Evolutionary conservation across 2,797 vertebrate genomes (phyloP).

Genomic region (Cynodonichthys magdalenae): DNA sequence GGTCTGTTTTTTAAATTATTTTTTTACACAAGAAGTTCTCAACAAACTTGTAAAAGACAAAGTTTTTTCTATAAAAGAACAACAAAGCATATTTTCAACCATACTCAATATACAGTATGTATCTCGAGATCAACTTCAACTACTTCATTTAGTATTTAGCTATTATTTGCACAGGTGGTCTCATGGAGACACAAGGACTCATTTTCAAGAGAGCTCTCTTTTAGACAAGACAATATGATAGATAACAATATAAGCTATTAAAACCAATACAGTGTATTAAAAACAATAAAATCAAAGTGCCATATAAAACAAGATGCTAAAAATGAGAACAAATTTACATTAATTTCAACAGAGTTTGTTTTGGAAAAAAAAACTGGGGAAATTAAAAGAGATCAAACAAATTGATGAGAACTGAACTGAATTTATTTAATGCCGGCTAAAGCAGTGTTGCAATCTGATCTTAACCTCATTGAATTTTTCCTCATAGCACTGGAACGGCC

Average conservation of each 20-base stretch:
- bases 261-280: too few relatives aligned
- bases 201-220: too few relatives aligned
- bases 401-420: slow-evolving; percentile 30
- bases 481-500: slow-evolving; percentile 45
- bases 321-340: background rate
- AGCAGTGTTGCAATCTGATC: slow-evolving; percentile 49
- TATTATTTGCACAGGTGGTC: too few relatives aligned
- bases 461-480: slow-evolving; percentile 46
- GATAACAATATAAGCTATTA: too few relatives aligned
- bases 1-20: too few relatives aligned
- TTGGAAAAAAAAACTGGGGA: slow-evolving; percentile 21
- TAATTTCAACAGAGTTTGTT: slow-evolving; percentile 14
- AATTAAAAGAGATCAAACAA: slow-evolving; percentile 36
- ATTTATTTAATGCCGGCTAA: slow-evolving; percentile 25
- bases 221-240: too few relatives aligned
- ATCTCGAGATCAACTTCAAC: background rate
- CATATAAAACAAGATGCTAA: too few relatives aligned
- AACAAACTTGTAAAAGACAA: too few relatives aligned
- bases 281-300: too few relatives aligned
- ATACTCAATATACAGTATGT: background rate
- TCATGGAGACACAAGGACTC: too few relatives aligned
- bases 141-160: too few relatives aligned
- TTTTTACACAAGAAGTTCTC: too few relatives aligned
- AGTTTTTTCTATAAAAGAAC: background rate
- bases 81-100: slow-evolving; percentile 5